These are phyloP conservation scores for Diplolepis rosae DNA, from an alignment of 2,888 invertebrate genomes.

Conservation along the genomic window DNA sequence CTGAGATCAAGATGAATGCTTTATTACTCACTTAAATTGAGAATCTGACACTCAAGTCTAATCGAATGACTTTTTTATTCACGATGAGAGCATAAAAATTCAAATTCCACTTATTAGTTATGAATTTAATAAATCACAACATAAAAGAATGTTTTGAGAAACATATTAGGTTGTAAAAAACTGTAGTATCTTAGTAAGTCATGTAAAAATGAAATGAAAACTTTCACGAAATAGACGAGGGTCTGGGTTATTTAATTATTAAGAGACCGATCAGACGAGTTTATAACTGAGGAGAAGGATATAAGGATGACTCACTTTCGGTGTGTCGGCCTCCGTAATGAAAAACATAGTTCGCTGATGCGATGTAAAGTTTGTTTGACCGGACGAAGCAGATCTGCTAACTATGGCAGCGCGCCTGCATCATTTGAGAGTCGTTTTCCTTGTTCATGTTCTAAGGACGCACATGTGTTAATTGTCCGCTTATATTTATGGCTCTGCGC, in stretches of 20 bases:
- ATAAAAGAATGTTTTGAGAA: slow-evolving; percentile 19
- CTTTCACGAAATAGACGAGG: background rate
- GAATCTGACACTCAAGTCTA: too few relatives aligned
- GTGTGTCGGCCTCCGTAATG: background rate
- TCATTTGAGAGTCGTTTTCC: slow-evolving; percentile 25
- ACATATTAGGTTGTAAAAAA: slow-evolving; percentile 7
- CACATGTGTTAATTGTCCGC: slow-evolving; percentile 60
- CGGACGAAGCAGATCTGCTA: slow-evolving; percentile 33
- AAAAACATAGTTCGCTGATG: background rate
- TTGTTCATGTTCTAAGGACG: slow-evolving; percentile 16
- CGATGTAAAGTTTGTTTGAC: slow-evolving; percentile 11
- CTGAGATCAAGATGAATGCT: too few relatives aligned
- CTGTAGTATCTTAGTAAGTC: background rate
- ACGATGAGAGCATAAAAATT: background rate
- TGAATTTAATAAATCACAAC: background rate
- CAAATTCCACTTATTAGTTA: background rate
- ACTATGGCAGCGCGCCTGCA: slow-evolving; percentile 40
- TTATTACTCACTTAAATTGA: too few relatives aligned
- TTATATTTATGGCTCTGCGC: slow-evolving; percentile 63
- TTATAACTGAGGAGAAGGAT: background rate
- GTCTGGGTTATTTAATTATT: slow-evolving; percentile 18
- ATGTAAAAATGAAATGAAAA: background rate
- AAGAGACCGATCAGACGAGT: slow-evolving; percentile 17
- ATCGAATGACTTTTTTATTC: background rate
- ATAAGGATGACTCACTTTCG: slow-evolving; percentile 18